Evolutionary conservation across 2,797 vertebrate genomes (phyloP), one percentile per base, ranked within the genome.

Genomic region (Botia almorhae): DNA sequence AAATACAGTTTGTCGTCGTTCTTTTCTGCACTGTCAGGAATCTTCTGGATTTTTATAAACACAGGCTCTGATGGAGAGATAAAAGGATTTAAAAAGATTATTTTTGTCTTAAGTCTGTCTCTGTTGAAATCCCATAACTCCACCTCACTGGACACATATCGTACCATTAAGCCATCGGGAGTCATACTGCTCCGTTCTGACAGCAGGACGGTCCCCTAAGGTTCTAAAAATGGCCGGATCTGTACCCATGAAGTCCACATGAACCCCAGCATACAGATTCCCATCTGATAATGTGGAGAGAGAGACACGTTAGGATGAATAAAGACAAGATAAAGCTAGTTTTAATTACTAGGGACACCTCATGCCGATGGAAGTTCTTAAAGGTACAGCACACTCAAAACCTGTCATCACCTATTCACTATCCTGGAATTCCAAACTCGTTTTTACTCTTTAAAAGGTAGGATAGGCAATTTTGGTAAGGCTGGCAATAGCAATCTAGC

Each of bases 1-100:
- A 93, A 91, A 55, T 93, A 93, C 11, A 93, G 87, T 81, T 93
- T 93, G 84, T 93, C 91, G 4, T 93, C 92, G 56, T 91, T 92
- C 84, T 84, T 88, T 76, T 93, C 89, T 1, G 89, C 87, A 72
- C 91, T 92, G 81, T 93, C 93, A 0, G 91, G 90, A 80, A 93
- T 92, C 83, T 90, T 85, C 48, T 87, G 89, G 36, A 92, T 90
- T 69, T 90, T 88, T 76, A 93, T 84, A 87, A 93, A 93, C 69
- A 93, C 89, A 0, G 93, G 93, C 26, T 93, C 93, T 93, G 63
- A 53, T 14, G 63, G 73, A 65, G 60, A 81, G n/a, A 61, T 39
- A 48, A 23, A 69, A 48, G 43, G 5, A 69, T 69, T 58, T 50
- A 19, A 65, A 73, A 12, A 5, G 10, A 46, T 60, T 16, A 29